These are phyloP conservation scores for Sebastes fasciatus DNA, from an alignment of 2,113 vertebrate species.

Conservation along the genomic window DNA sequence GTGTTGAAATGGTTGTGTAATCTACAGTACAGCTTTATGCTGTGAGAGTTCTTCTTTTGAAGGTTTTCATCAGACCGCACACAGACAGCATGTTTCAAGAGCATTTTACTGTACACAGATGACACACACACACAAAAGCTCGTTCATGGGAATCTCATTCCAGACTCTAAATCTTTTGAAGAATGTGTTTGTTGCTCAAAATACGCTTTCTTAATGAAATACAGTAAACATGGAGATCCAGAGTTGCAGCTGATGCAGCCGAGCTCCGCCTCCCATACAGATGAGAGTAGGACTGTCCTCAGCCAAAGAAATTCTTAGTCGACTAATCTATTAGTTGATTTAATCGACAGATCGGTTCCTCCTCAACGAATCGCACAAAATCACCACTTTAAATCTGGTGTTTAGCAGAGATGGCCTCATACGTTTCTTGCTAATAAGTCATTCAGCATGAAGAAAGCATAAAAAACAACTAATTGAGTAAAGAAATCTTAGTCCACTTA, in stretches of 20 bases:
- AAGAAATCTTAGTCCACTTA: no score
- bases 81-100: conserved; percentile 1
- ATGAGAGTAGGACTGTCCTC: background rate
- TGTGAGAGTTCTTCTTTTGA: conserved; percentile 9
- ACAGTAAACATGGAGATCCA: conserved; percentile 4
- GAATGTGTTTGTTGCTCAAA: background rate
- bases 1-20: conserved; percentile 11
- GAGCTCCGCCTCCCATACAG: conserved; percentile 18
- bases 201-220: conserved; percentile 21
- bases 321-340: no score
- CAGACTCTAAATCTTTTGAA: background rate
- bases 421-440: no score
- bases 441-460: no score
- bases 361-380: no score
- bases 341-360: no score
- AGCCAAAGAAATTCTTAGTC: no score
- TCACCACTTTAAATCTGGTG: no score
- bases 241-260: conserved; percentile 7
- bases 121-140: background rate
- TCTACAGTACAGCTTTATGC: background rate
- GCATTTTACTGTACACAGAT: background rate
- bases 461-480: no score
- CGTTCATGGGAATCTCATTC: background rate
- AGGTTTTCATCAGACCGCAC: conserved; percentile 38
- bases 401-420: no score